Percentiles rank a stretch among this genome's conserved stretches.
Conservation (phyloP, 2,888 invertebrate species). For the Gortyna flavago region DNA sequence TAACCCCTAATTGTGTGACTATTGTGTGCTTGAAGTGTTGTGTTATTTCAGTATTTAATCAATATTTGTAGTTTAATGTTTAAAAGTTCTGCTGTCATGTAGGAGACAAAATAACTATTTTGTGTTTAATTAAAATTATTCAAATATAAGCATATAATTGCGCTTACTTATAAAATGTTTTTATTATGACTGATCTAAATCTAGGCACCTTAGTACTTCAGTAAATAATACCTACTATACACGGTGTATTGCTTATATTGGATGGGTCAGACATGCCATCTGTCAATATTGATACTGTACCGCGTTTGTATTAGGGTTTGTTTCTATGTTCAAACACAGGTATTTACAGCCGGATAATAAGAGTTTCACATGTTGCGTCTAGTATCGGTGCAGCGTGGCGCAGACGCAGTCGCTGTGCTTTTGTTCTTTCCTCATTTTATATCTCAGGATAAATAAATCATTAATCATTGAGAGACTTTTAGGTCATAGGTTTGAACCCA, state of each 20-base stretch:
- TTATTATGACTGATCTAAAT: not conserved
- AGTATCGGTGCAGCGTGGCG: not conserved
- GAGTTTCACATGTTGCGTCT: not conserved
- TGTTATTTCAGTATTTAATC: constrained; percentile 24
- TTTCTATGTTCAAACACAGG: not conserved
- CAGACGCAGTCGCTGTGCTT: not conserved
- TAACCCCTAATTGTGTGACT: constrained; percentile 8
- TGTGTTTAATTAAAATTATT: not conserved
- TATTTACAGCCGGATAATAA: not conserved
- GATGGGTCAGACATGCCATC: not conserved
- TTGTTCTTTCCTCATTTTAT: not conserved
- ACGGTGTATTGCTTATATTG: not conserved
- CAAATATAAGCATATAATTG: not conserved
- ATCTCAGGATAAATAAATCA: not conserved
- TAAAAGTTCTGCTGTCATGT: not conserved
- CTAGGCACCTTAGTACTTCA: not conserved
- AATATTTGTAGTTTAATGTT: not conserved
- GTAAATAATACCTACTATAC: not conserved
- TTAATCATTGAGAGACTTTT: too few species aligned
- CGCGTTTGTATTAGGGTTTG: not conserved
- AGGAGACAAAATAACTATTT: not conserved
- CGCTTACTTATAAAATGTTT: not conserved
- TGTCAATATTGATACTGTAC: not conserved
- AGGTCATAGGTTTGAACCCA: too few species aligned
- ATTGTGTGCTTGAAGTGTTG: constrained; percentile 49